Evolutionary conservation across 2,888 invertebrate genomes (phyloP), one percentile per base, ranked within the genome.

Genomic region (Amphipoea lucens): DNA sequence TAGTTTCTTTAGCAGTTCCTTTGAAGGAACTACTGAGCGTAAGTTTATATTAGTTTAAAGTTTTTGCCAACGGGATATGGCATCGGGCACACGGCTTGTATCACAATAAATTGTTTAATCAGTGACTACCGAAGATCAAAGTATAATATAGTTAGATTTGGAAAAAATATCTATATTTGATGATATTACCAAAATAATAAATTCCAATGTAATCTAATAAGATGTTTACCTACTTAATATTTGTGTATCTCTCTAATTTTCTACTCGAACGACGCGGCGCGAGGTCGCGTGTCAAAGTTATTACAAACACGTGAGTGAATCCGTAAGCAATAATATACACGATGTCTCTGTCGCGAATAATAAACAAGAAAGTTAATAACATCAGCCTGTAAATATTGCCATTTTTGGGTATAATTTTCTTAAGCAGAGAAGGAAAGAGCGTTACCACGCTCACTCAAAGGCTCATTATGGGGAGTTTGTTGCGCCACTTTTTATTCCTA

Each of bases 241-340:
- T 65, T 76, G 51, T 76, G 67, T 48, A 67, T 79, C 29, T 45
- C 54, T 29, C 36, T 65, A 48, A 81, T 48, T 65, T 65, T 79
- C 23, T 29, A n/a, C 48, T 40, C 5, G 40, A 81, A 45, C 9
- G 70, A 20, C 45, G 48, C 23, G 9, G 17, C 14, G 7, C 17
- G 45, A 81, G 54, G 63, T 72, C 54, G 1, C 45, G 23, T 72
- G 40, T 79, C 72, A 81, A 63, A 65, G 54, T 65, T 42, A 81
- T 81, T 48, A 70, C 40, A 17, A 73, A 66, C 48, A 57, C 73
- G 40, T 48, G 79, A 66, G 6, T 57, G 17, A 81, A 72, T 81
- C 20, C 12, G 54, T 48, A 70, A 54, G n/a, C 62, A 68, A 63
- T 78, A 60, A 63, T 57, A 81, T 48, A 71, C n/a, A 81, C 45